phyloP scores from a whole-genome alignment of 2,888 invertebrate species.

The Pristionchus maxplancki region DNA sequence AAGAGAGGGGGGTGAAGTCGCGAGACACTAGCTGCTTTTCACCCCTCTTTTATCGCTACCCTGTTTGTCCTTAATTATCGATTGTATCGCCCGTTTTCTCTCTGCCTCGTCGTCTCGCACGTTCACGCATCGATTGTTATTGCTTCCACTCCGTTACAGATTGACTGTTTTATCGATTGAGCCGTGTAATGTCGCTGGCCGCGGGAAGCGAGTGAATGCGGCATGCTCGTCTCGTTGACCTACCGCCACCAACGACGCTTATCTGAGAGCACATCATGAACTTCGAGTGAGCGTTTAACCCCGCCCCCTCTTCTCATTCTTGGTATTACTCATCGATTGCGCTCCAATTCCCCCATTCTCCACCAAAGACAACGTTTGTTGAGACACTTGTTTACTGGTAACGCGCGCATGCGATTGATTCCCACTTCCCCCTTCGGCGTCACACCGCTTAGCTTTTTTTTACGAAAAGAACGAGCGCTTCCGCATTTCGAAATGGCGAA shows the following conservation, averaged over 20 bases:
- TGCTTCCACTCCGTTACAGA: not conserved
- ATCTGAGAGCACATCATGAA: conserved; percentile 47
- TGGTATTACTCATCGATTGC: conserved; percentile 34
- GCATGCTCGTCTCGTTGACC: conserved; percentile 6
- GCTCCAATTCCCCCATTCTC: not conserved
- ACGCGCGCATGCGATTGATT: conserved; percentile 38
- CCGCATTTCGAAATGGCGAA: not conserved
- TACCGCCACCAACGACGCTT: conserved; percentile 35
- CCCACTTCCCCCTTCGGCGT: conserved; percentile 1
- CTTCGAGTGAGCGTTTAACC: conserved; percentile 39
- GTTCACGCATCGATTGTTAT: not conserved
- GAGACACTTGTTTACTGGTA: conserved; percentile 46
- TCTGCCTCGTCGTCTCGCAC: not conserved
- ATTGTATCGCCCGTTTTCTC: not conserved
- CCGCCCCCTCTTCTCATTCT: not conserved
- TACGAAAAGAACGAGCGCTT: not conserved
- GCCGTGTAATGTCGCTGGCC: not conserved
- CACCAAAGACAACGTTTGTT: conserved; percentile 15
- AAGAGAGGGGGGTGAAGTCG: conserved; percentile 22
- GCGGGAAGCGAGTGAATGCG: conserved; percentile 32
- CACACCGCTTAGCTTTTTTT: not conserved
- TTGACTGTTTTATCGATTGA: conserved; percentile 31
- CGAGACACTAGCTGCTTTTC: conserved; percentile 45
- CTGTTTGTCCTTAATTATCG: conserved; percentile 47
- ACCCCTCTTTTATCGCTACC: conserved; percentile 40